Conservation (phyloP, 2,113 vertebrate genomes). For the Ictalurus furcatus region DNA sequence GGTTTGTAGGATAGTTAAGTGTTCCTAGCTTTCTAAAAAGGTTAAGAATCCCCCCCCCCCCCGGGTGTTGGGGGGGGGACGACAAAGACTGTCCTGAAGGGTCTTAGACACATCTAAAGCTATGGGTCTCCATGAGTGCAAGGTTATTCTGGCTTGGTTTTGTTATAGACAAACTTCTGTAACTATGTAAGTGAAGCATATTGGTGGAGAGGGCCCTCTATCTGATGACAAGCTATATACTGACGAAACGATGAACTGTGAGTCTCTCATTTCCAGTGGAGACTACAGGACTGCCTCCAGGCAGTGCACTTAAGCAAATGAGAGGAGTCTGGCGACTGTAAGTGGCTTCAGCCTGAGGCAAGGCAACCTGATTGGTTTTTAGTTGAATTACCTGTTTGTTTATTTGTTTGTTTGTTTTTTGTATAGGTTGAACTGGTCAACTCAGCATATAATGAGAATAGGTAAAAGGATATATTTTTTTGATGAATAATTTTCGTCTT, state of each 20-base stretch:
- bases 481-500: background rate
- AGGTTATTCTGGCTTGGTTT: background rate
- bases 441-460: conserved; percentile 13
- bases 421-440: conserved; percentile 34
- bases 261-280: conserved; percentile 26
- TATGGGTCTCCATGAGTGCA: background rate
- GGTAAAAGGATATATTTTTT: conserved; percentile 3
- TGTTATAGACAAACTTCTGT: conserved; percentile 12
- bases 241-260: conserved; percentile 63
- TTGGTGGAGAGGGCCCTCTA: conserved; percentile 23
- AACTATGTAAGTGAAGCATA: conserved; percentile 41
- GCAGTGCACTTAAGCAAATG: conserved; percentile 43
- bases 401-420: background rate
- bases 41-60: background rate
- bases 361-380: conserved; percentile 40
- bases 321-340: conserved; percentile 37
- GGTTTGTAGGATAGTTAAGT: background rate
- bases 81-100: background rate
- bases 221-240: conserved; percentile 45
- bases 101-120: conserved; percentile 26
- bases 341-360: conserved; percentile 36
- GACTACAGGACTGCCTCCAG: conserved; percentile 35
- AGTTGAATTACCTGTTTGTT: conserved; percentile 48
- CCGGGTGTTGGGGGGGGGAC: background rate
- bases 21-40: background rate